Conservation (phyloP, 2,113 vertebrate species). For the Solea solea region DNA sequence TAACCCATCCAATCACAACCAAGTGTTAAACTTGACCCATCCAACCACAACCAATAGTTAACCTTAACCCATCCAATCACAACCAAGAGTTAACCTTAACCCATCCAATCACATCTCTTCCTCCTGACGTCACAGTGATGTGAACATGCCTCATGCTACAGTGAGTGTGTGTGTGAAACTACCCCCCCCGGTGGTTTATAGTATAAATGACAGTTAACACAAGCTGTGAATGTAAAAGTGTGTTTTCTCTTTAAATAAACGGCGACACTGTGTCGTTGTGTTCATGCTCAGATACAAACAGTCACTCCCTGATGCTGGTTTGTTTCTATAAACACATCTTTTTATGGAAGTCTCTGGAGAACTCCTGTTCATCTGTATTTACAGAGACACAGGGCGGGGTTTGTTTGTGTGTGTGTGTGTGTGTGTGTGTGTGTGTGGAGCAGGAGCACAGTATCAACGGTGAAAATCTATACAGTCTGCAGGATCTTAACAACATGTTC, state of each 20-base stretch:
- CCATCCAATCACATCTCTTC: not conserved
- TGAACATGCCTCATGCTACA: no score
- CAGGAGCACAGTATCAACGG: no score
- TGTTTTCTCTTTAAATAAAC: not conserved
- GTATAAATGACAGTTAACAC: not conserved
- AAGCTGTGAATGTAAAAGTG: not conserved
- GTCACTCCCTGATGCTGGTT: slow-evolving; percentile 22
- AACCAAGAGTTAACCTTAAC: not conserved
- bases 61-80: no score
- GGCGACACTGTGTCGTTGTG: no score
- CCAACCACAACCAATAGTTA: no score
- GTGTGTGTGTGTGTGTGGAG: no score
- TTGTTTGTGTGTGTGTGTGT: not conserved
- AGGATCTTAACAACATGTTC: no score
- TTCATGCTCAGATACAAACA: not conserved
- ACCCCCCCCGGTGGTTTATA: not conserved
- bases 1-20: no score
- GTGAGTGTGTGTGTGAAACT: not conserved
- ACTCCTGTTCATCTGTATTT: slow-evolving; percentile 13
- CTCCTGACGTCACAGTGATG: not conserved
- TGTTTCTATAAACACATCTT: slow-evolving; percentile 66
- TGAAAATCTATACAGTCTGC: no score
- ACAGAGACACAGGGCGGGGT: no score
- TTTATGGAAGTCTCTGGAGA: slow-evolving; percentile 62
- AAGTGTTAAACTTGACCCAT: no score